These are phyloP conservation scores for Venusia cambrica DNA, from an alignment of 2,888 invertebrate species.

Conservation along the genomic window DNA sequence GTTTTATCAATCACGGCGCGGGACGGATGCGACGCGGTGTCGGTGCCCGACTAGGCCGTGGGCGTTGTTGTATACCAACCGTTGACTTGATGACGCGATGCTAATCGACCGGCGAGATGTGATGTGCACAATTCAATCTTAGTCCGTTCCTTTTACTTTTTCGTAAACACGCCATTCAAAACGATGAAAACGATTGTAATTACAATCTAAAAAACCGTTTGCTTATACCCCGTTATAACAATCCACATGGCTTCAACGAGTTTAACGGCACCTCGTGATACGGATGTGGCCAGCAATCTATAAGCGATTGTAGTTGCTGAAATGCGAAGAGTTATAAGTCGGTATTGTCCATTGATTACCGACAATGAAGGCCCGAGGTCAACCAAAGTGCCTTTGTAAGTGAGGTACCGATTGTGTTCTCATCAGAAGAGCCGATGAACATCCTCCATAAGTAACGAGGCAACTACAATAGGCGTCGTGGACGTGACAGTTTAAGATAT, in stretches of 20 bases:
- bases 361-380: slow-evolving; percentile 61
- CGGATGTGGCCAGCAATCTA: slow-evolving; percentile 49
- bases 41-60: slow-evolving; percentile 51
- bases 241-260: slow-evolving; percentile 43
- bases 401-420: slow-evolving; percentile 56
- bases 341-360: slow-evolving; percentile 47
- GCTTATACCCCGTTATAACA: slow-evolving; percentile 47
- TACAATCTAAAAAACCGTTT: slow-evolving; percentile 18
- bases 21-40: slow-evolving; percentile 64
- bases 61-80: slow-evolving; percentile 57
- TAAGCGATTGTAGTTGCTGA: slow-evolving; percentile 43
- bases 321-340: slow-evolving; percentile 33
- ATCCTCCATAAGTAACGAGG: slow-evolving; percentile 16
- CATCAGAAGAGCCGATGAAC: slow-evolving; percentile 22
- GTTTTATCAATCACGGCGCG: slow-evolving; percentile 72
- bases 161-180: slow-evolving; percentile 1
- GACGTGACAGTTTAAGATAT: slow-evolving; percentile 4
- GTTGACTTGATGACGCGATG: slow-evolving; percentile 50
- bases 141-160: slow-evolving; percentile 8
- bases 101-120: slow-evolving; percentile 51
- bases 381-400: slow-evolving; percentile 40
- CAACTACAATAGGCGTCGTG: slow-evolving; percentile 10
- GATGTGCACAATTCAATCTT: slow-evolving; percentile 44
- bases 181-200: slow-evolving; percentile 8
- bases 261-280: slow-evolving; percentile 48